These are phyloP conservation scores for Tetramorium alpestre DNA, from an alignment of 1,140 invertebrate genomes.

Conservation along the genomic window DNA sequence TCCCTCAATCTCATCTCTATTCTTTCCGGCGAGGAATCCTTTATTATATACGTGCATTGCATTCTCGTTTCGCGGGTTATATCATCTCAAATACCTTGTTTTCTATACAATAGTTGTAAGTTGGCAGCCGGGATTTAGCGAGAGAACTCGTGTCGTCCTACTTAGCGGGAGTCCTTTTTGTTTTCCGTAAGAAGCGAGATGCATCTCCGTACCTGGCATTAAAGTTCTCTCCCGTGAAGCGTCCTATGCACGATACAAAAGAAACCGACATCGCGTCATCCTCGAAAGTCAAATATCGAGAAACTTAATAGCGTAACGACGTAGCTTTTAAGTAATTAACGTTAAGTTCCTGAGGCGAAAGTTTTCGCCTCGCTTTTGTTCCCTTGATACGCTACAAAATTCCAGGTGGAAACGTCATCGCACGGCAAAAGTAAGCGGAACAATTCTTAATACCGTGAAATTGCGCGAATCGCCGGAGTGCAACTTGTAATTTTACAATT, in stretches of 20 bases:
- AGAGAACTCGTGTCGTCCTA: constrained; percentile 13
- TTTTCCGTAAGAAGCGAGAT: constrained; percentile 34
- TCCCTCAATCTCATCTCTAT: background rate
- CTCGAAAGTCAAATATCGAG: background rate
- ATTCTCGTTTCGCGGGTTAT: background rate
- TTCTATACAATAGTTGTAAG: constrained; percentile 2
- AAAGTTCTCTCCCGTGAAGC: constrained; percentile 30
- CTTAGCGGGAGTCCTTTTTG: constrained; percentile 21
- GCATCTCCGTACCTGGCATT: constrained; percentile 48
- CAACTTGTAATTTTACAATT: background rate
- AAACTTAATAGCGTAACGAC: constrained; percentile 7
- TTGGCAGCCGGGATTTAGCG: constrained; percentile 20
- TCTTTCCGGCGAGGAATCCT: background rate
- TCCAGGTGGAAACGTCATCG: background rate
- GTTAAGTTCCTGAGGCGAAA: background rate
- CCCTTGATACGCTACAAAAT: too few species aligned
- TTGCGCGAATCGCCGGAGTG: background rate
- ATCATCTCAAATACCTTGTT: constrained; percentile 23
- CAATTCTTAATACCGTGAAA: background rate
- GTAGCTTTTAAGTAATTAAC: constrained; percentile 34
- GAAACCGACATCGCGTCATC: background rate
- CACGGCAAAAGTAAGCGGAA: background rate
- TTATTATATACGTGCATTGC: background rate
- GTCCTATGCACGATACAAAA: background rate
- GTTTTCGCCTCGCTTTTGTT: background rate